Evolutionary conservation across 2,888 invertebrate genomes (phyloP), one percentile per base, ranked within the genome.

Genomic region (Xanthorhoe designata): DNA sequence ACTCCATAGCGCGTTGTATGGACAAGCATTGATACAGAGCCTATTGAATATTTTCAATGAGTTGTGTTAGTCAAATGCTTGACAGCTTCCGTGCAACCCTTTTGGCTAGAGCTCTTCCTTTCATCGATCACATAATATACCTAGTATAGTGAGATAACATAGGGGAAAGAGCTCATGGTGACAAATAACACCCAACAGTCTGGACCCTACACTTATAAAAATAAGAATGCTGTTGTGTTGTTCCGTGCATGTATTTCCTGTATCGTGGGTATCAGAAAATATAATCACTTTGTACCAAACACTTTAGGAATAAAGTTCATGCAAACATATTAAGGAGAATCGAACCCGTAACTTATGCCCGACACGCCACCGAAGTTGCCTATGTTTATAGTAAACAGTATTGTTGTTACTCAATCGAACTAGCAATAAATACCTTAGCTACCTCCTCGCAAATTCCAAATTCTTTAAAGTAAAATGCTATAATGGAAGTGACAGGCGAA

Each of bases 1-100:
- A 89, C 83, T 78, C 79, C 80, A 75, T 78, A 83, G 81, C 79
- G 76, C 82, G 83, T 83, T 88, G 85, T 84, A 87, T 83, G 82
- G 85, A 86, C 86, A 84, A 75, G 77, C 73, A 73, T 74, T 77
- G 70, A 71, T 66, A 71, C 73, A 70, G 64, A 52, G 64, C 59
- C 69, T 68, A 62, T 66, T 69, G 58, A 70, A 68, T 50, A 19
- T 61, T 67, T 60, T 63, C 51, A 62, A 55, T 64, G 32, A 45
- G 19, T 62, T 58, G 53, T 51, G 50, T 32, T 29, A 29, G 24
- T 32, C 18, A 18, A 18, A 8, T 24, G 51, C 51, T 51, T 51
- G 51, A n/a, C n/a, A 51, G 51, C 19, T 29, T 19, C 38, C 13
- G 38, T 42, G 38, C 38, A 42, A 13, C 13, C 38, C 38, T 38